These are phyloP conservation scores for Campylomormyrus numenius DNA, from an alignment of 2,113 vertebrate species.

Conservation along the genomic window DNA sequence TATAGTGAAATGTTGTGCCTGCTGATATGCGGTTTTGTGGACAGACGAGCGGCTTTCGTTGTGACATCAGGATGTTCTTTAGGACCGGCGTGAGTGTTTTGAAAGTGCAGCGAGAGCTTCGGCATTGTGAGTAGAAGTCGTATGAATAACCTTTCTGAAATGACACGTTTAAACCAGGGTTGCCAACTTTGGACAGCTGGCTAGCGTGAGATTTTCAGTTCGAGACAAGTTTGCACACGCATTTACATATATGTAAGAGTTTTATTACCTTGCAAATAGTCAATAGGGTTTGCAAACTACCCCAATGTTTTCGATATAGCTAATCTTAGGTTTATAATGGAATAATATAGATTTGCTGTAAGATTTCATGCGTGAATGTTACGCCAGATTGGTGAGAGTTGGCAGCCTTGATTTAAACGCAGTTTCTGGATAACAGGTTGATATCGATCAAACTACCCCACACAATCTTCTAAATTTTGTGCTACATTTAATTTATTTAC, in stretches of 20 bases:
- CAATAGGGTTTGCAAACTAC: background rate
- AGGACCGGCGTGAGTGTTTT: background rate
- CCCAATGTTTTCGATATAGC: background rate
- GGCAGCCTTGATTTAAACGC: background rate
- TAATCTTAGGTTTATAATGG: background rate
- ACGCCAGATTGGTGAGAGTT: background rate
- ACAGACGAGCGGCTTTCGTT: background rate
- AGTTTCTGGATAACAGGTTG: background rate
- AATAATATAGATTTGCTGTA: background rate
- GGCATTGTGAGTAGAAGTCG: background rate
- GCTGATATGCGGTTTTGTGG: background rate
- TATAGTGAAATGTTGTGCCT: background rate
- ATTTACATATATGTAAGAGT: background rate
- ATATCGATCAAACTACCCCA: background rate
- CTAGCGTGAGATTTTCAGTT: background rate
- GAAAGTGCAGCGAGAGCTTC: background rate
- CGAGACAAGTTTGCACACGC: background rate
- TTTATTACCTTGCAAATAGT: background rate
- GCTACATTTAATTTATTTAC: background rate
- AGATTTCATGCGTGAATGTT: background rate
- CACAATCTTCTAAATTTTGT: background rate
- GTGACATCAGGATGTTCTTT: conserved; percentile 1
- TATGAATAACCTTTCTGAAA: background rate
- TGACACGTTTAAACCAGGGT: background rate
- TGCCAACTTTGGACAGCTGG: background rate